These are phyloP conservation scores for Epinotia demarniana DNA, from an alignment of 2,888 invertebrate species.

Conservation along the genomic window DNA sequence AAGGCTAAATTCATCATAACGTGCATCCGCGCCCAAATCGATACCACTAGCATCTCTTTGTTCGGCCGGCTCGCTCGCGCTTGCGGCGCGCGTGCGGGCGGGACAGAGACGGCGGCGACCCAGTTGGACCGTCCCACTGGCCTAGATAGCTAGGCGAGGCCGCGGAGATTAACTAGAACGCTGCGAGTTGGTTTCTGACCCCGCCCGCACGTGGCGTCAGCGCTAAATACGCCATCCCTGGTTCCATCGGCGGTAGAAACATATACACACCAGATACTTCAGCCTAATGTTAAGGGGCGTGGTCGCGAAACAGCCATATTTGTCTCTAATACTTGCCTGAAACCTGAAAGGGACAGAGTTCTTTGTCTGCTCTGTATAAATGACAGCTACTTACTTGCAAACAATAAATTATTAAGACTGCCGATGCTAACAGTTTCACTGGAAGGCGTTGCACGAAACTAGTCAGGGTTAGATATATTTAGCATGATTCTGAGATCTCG, in stretches of 20 bases:
- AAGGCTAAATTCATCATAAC: conserved; percentile 38
- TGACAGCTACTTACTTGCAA: not conserved
- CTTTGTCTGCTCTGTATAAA: not conserved
- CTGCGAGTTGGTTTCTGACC: conserved; percentile 36
- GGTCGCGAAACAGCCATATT: not conserved
- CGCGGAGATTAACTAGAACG: conserved; percentile 37
- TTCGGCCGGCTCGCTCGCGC: conserved; percentile 24
- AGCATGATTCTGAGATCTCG: not conserved
- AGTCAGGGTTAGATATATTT: not conserved
- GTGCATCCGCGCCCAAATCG: conserved; percentile 41
- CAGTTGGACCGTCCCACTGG: conserved; percentile 35
- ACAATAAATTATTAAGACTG: not conserved
- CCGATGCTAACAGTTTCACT: not conserved
- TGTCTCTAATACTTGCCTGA: not conserved
- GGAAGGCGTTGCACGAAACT: not conserved
- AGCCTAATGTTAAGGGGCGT: not conserved
- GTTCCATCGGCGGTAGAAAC: not conserved
- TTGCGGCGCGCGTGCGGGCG: conserved; percentile 1
- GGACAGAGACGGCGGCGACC: conserved; percentile 28
- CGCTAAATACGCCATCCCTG: conserved; percentile 27
- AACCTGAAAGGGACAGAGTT: not conserved
- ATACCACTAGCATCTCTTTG: conserved; percentile 43
- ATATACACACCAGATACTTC: not conserved
- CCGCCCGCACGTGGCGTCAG: conserved; percentile 27
- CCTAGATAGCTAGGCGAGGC: conserved; percentile 42